Evolutionary conservation across 2,888 invertebrate species (phyloP), one percentile per base, ranked within the genome.

Genomic region (Chirona hameri): DNA sequence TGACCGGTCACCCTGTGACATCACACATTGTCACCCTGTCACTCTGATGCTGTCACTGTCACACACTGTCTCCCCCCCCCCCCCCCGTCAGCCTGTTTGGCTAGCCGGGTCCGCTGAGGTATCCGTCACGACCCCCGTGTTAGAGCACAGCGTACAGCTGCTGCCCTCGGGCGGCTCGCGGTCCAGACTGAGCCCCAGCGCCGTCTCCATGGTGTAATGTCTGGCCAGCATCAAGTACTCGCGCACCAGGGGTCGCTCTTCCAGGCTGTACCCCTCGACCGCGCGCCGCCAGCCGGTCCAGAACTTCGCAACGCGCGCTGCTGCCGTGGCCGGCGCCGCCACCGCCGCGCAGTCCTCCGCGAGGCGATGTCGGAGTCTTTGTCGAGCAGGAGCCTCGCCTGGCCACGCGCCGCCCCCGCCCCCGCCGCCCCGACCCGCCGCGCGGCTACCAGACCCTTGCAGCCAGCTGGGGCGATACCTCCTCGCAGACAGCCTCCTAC

Each of bases 171-270:
- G 76, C 76, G 76, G 76, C 76, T 76, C 76, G 21, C 76, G 76
- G 76, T 76, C 76, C 76, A 76, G 24, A 9, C 76, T 76, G 46
- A 76, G 76, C 0, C 76, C 76, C 76, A 76, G 76, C 76, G 76
- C 76, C 21, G 76, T 76, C 76, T 76, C 76, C 76, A 76, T 76
- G 24, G 76, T 76, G 76, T 76, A 76, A 39, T 76, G 76, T 9
- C 76, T 39, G 39, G 76, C 46, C 76, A 76, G 76, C 76, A 76
- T 21, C 46, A 76, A 46, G 46, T 76, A 76, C 76, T 76, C 46
- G 10, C 76, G 39, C 76, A 76, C 76, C 76, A 46, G 39, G 39
- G 27, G 76, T 24, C 76, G 76, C 76, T 76, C 76, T 46, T 76
- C 76, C 24, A 76, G 76, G 46, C 46, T 39, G 76, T 76, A 76